Evolutionary conservation across 1,140 invertebrate genomes (phyloP), one percentile per base, ranked within the genome.

Genomic region (Fopius arisanus): DNA sequence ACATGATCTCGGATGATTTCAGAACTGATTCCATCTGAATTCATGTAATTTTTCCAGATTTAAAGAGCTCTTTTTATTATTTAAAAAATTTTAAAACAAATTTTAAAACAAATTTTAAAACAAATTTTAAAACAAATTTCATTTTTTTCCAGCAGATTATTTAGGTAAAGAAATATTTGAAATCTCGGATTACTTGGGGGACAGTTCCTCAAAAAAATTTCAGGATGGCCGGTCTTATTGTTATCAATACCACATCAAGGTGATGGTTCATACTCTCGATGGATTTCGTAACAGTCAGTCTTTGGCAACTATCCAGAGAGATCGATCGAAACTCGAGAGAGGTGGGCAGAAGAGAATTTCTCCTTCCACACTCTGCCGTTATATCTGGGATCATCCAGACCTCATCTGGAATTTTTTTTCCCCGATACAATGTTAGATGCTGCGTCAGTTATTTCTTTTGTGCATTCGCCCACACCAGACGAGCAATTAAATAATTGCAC

Each of bases 281-380:
- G 54, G 72, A 69, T 70, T 74, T 74, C 7, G 54, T 69, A 65
- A 69, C 69, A 74, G 67, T 28, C 66, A 63, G 54, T 74, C 54
- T 69, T 63, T 74, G 72, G 72, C 67, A 62, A 33, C 37, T 7
- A 43, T 66, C 66, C 72, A 74, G 41, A 51, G 62, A 19, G 54
- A 74, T 63, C 72, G 72, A 74, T 74, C 26, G 28, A 62, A 48
- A 14, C 23, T 0, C 19, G 2, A 59, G 26, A 23, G 54, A 28
- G 54, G 19, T 26, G 43, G n/a, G 10, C 10, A 59, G 54, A 59
- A 59, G 54, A 26, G 26, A 26, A 54, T 19, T 23, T 9, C 54
- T 26, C 54, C 10, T 23, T 12, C 23, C 54, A 26, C 21, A 26
- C 14, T 28, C 5, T 67, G 54, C 63, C 65, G 67, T 73, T 67